These are phyloP conservation scores for Pilophorus perplexus DNA, from an alignment of 2,888 invertebrate species.

Conservation along the genomic window DNA sequence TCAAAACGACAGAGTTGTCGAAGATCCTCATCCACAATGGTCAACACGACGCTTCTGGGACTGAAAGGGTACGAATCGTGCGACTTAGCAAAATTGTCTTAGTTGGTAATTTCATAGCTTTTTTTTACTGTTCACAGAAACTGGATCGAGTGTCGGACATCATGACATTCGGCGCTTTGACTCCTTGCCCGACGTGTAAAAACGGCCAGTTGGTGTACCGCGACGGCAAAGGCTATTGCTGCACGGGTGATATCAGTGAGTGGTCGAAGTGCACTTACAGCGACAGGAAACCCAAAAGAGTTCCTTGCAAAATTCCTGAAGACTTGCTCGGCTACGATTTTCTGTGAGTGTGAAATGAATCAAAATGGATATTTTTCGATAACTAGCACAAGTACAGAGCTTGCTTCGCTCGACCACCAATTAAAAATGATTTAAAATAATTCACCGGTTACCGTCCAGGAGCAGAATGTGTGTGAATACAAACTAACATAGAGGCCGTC, in stretches of 20 bases:
- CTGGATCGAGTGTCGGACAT: conserved; percentile 76
- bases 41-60: conserved; percentile 66
- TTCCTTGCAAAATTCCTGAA: conserved; percentile 66
- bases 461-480: too few species aligned
- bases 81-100: too few species aligned
- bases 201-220: conserved; percentile 67
- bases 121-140: conserved; percentile 56
- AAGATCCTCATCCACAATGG: conserved; percentile 68
- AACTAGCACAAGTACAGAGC: too few species aligned
- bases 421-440: too few species aligned
- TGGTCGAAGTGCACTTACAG: conserved; percentile 84
- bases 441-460: too few species aligned
- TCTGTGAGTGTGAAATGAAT: too few species aligned
- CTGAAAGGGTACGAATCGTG: conserved; percentile 62
- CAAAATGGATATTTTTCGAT: too few species aligned
- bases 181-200: conserved; percentile 75
- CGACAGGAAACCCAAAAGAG: conserved; percentile 70
- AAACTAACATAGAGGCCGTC: too few species aligned
- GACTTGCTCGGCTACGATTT: conserved; percentile 57
- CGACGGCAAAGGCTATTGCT: conserved; percentile 74
- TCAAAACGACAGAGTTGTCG: conserved; percentile 63
- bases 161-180: conserved; percentile 82
- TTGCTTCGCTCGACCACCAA: neutral
- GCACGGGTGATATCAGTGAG: conserved; percentile 77
- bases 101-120: neutral